Evolutionary conservation across 1,140 invertebrate genomes (phyloP).

Genomic region (Steinernema feltiae): DNA sequence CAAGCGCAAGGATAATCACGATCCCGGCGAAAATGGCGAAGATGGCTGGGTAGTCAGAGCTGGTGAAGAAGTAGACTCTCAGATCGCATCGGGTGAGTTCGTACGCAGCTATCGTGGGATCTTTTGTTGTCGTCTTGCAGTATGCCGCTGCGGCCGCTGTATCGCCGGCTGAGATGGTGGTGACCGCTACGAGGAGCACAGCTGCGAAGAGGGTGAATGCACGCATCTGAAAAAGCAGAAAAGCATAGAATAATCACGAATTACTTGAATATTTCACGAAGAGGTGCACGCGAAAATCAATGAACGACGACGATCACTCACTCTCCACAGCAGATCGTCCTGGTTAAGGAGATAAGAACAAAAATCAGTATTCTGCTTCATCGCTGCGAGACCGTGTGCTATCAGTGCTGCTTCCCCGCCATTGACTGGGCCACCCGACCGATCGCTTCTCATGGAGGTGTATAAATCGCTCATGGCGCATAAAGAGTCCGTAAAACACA

Average conservation of each 20-base stretch:
- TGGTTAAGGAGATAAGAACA: not conserved
- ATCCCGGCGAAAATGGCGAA: constrained; percentile 56
- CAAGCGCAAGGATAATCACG: constrained; percentile 44
- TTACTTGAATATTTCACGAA: not conserved
- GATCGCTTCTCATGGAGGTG: too few relatives aligned
- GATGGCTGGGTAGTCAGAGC: constrained; percentile 50
- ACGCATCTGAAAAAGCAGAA: not conserved
- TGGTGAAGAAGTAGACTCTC: not conserved
- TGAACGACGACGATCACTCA: not conserved
- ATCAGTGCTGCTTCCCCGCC: not conserved
- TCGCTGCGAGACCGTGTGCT: not conserved
- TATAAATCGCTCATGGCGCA: too few relatives aligned
- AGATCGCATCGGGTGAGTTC: not conserved
- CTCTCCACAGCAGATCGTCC: not conserved
- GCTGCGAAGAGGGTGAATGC: not conserved
- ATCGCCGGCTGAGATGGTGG: not conserved
- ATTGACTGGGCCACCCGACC: not conserved
- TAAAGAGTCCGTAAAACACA: too few relatives aligned
- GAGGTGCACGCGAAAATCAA: not conserved
- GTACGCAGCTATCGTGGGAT: too few relatives aligned
- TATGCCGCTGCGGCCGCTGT: too few relatives aligned
- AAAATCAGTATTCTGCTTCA: constrained; percentile 12
- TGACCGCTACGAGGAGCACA: not conserved
- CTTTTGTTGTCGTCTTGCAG: too few relatives aligned
- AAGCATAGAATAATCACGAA: not conserved